Conservation (phyloP, 2,113 vertebrate species). For the Vidua macroura region DNA sequence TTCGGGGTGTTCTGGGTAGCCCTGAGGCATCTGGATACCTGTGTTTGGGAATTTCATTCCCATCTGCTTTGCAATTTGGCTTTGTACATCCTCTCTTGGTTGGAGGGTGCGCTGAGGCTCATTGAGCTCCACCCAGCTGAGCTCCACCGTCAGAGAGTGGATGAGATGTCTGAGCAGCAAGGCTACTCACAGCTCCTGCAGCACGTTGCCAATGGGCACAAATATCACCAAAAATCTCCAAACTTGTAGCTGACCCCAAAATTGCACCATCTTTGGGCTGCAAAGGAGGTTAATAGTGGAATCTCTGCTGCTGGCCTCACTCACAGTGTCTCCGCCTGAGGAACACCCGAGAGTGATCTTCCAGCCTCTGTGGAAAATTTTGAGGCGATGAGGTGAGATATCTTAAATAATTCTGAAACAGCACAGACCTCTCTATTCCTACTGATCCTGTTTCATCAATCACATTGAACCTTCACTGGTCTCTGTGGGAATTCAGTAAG, state of each 20-base stretch:
- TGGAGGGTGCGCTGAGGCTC: accelerated
- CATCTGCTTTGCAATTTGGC: background rate
- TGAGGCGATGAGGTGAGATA: accelerated
- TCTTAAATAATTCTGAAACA: background rate
- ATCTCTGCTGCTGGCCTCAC: background rate
- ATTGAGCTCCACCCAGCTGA: background rate
- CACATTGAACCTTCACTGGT: background rate
- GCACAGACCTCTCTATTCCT: background rate
- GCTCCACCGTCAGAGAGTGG: accelerated
- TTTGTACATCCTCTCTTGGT: accelerated
- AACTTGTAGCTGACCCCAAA: background rate
- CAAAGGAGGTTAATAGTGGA: background rate
- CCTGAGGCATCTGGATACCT: background rate
- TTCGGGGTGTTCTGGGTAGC: background rate
- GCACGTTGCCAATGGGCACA: accelerated
- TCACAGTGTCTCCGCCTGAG: background rate
- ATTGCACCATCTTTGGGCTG: background rate
- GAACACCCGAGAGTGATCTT: background rate
- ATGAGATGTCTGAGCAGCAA: background rate
- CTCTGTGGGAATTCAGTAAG: background rate
- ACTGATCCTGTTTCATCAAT: background rate
- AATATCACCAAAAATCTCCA: background rate
- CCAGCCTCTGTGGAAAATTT: background rate
- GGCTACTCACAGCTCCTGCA: background rate
- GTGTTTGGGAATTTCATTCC: background rate